These are phyloP conservation scores for Lagorchestes hirsutus DNA, from an alignment of 2,797 vertebrate genomes.

Conservation along the genomic window DNA sequence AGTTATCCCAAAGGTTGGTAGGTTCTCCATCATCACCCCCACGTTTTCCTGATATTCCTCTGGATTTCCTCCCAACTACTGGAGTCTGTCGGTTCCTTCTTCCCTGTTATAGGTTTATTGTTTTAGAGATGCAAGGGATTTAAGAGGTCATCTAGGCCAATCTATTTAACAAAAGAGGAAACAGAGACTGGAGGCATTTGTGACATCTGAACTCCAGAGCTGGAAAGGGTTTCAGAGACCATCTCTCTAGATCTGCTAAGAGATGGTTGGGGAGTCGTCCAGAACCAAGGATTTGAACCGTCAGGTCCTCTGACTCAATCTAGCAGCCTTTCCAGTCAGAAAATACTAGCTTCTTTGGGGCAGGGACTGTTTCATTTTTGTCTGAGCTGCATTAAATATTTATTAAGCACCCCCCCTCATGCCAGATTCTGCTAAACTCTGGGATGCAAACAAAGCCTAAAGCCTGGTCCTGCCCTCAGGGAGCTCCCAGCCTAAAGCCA, in stretches of 20 bases:
- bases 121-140: not conserved
- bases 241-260: not conserved
- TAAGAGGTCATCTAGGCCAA: not conserved
- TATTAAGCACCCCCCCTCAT: not conserved
- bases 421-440: not conserved
- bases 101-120: not conserved
- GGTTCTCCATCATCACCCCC: not conserved
- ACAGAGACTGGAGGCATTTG: not conserved
- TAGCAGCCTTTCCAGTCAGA: no score
- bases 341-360: not conserved
- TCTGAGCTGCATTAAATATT: not conserved
- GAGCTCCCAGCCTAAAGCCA: not conserved
- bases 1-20: not conserved
- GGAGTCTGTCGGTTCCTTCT: not conserved
- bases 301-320: not conserved
- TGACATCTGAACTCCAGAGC: not conserved
- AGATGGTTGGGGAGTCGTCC: not conserved
- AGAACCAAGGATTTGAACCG: not conserved
- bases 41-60: not conserved
- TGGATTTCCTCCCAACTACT: not conserved
- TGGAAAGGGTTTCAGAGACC: not conserved
- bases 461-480: not conserved
- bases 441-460: not conserved
- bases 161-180: not conserved
- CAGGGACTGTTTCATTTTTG: not conserved